phyloP scores from a whole-genome alignment of 2,113 vertebrate genomes.

The Sorex fumeus region DNA sequence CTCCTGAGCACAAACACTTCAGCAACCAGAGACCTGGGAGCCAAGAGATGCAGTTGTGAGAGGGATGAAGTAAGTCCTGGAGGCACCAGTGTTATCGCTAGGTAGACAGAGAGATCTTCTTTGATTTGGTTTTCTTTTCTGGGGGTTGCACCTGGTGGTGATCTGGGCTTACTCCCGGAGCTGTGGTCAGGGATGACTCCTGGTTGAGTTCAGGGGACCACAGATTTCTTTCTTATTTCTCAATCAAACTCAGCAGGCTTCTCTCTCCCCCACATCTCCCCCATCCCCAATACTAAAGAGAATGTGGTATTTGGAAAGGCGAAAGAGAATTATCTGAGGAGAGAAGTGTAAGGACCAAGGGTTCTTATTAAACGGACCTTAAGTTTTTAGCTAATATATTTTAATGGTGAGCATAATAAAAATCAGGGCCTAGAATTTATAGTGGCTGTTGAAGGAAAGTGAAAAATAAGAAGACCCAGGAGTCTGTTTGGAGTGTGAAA shows the following conservation, averaged over 20 bases:
- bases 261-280: neutral
- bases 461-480: conserved; percentile 22
- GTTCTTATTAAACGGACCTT: conserved; percentile 41
- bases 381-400: conserved; percentile 63
- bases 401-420: conserved; percentile 67
- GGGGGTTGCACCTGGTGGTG: no score
- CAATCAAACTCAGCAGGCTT: neutral
- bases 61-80: neutral
- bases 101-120: neutral
- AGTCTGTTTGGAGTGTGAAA: neutral
- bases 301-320: neutral
- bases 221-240: neutral
- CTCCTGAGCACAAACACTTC: neutral
- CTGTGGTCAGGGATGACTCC: neutral
- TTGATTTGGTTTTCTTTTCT: neutral
- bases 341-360: neutral
- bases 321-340: neutral
- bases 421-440: conserved; percentile 50
- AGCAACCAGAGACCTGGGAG: neutral
- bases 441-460: conserved; percentile 39
- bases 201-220: neutral
- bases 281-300: neutral
- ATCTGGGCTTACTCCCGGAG: no score
- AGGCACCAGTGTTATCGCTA: neutral
- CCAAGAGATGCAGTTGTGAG: neutral